Evolutionary conservation across 2,888 invertebrate species (phyloP), one percentile per base, ranked within the genome.

Genomic region (Microplitis manilae): DNA sequence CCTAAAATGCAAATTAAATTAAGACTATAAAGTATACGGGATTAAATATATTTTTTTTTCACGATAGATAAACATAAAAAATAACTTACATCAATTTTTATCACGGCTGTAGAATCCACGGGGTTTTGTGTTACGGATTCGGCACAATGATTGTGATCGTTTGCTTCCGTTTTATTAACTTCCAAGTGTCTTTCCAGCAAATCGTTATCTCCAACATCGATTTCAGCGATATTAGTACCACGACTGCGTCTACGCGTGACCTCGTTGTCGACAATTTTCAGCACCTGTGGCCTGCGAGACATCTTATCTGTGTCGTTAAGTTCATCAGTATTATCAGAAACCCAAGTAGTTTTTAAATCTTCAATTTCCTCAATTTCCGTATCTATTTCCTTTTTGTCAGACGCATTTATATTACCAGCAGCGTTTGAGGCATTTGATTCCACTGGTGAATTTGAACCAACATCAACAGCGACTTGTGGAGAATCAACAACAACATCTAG

Each of bases 201-300:
- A 38, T 83, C 80, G 20, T 78, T 79, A 1, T 76, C 79, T 5
- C 79, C 70, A 5, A 77, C 76, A 71, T 81, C 80, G 5, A 80
- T 79, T 8, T 84, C 84, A 8, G 80, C 78, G 17, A 78, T 71
- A 79, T 79, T 77, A 30, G 80, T 78, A 1, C 74, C 76, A 15
- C 83, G 79, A 39, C 83, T 81, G 6, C 82, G 80, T 65, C 80
- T 81, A 50, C 83, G 88, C 1, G 89, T 90, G 15, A 89, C 85
- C 73, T 89, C 89, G 68, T 85, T 89, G 75, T 90, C 90, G 65
- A 89, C 85, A 50, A 90, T 84, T 75, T 88, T 89, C 15, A 90
- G 82, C 13, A 90, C 84, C 78, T 90, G 90, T 2, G 90, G 90
- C 71, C 90, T 85, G 64, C 90, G 85, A 59, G 90, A 90, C 90